Evolutionary conservation across 1,140 invertebrate genomes (phyloP).

Genomic region (Idris sp.): DNA sequence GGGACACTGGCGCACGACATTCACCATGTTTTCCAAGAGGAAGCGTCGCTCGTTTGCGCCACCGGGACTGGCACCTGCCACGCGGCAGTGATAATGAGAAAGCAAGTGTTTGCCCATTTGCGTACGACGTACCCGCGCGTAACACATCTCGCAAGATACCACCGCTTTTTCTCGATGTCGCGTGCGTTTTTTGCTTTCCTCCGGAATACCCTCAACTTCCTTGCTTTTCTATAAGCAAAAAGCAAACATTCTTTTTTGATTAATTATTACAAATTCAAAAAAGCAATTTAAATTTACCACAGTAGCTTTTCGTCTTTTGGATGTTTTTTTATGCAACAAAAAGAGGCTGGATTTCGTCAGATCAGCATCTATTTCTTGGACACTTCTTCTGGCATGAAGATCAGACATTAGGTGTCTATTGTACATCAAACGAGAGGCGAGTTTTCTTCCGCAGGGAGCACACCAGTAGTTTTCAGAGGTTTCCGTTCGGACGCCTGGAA

Average conservation of each 20-base stretch:
- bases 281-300: constrained; percentile 26
- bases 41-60: constrained; percentile 79
- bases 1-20: constrained; percentile 87
- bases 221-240: constrained; percentile 43
- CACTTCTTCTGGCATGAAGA: constrained; percentile 84
- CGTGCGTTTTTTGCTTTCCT: constrained; percentile 65
- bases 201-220: constrained; percentile 66
- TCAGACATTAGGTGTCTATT: constrained; percentile 86
- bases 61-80: constrained; percentile 78
- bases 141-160: constrained; percentile 84
- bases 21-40: constrained; percentile 86
- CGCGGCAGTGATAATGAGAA: constrained; percentile 88
- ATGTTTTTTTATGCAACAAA: constrained; percentile 31
- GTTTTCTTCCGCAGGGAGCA: constrained; percentile 85
- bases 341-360: constrained; percentile 41
- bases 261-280: too few relatives aligned
- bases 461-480: constrained; percentile 83
- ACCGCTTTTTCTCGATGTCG: constrained; percentile 80
- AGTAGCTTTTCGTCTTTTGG: constrained; percentile 35
- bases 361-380: constrained; percentile 80
- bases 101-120: constrained; percentile 90
- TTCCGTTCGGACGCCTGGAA: constrained; percentile 81
- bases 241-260: too few relatives aligned
- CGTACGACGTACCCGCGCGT: constrained; percentile 82
- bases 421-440: constrained; percentile 85